Conservation (phyloP, 2,113 vertebrate species). For the Marmota monax region DNA sequence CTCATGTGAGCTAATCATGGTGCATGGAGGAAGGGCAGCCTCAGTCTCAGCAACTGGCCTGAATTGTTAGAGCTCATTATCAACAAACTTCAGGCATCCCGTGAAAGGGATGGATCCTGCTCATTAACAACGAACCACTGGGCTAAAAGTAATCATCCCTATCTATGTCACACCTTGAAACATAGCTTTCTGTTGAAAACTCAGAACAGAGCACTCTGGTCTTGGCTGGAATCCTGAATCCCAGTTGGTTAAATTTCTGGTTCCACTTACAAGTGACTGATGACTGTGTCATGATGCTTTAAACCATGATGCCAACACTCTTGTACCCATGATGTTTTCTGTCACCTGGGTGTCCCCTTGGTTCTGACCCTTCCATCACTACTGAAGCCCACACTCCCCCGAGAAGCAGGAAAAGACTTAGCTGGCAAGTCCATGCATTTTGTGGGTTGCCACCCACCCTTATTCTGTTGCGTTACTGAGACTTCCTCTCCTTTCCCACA, state of each 20-base stretch:
- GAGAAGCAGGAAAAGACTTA: not conserved
- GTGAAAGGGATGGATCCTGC: too few species aligned
- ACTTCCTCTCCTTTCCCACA: not conserved
- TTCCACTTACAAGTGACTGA: not conserved
- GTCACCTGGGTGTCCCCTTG: not conserved
- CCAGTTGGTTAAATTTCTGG: not conserved
- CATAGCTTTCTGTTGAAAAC: not conserved
- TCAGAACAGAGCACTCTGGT: not conserved
- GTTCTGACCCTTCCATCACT: not conserved
- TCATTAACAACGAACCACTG: not conserved
- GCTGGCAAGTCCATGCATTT: not conserved
- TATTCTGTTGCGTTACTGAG: not conserved
- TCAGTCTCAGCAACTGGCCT: not conserved
- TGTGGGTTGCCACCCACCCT: not conserved
- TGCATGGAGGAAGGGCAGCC: not conserved
- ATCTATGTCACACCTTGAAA: not conserved
- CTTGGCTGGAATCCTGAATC: not conserved
- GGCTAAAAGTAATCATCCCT: not conserved
- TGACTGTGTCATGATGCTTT: not conserved
- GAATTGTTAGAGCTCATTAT: not conserved
- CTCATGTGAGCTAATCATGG: not conserved
- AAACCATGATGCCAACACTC: not conserved
- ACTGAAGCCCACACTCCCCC: not conserved
- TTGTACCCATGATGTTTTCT: not conserved
- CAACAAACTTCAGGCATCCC: not conserved